Base-by-base conservation (phyloP, 2,888 invertebrate species). In the Malacosoma neustria region DNA sequence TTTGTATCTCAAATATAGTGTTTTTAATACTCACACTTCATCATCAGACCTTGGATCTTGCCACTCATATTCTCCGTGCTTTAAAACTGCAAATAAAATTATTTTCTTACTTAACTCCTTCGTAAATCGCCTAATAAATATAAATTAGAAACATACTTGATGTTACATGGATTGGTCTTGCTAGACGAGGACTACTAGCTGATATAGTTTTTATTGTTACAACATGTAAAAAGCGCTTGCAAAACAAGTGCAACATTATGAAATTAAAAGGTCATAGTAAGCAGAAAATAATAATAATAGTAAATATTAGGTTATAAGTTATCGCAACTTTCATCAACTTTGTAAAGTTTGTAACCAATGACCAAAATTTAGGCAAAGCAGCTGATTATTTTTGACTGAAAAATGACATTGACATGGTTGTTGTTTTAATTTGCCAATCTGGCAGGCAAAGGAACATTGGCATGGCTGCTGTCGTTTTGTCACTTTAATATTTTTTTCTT, bases 21-120 rank as follows among this genome's bases (percentile, higher is more conserved):
- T n/a, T n/a, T n/a, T 7, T 2, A 11, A 9, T 33, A 87, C 92
- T 89, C 87, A 97, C 96, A 97, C 89, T 89, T 98, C 96, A 54
- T 94, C 93, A 57, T 94, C 93, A 1, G 93, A 92, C 73, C 94
- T 94, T 3, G 98, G 96, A 72, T 98, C 96, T 75, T 95, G 89
- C 92, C 92, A 94, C 84, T 98, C 98, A 71, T 92, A 97, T 80
- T 93, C 93, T n/a, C 93, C 93, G 61, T 93, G 93, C 37, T 52
- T 62, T 45, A 87, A 55, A 47, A 59, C 91, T 91, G 57, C 37
- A 81, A 84, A 43, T 38, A 49, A 15, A 38, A 45, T 42, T 43
- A 32, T 32, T 7, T 13, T 32, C 14, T 1, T 12, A 33, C n/a
- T 29, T 12, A 32, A 22, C 22, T 22, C 5, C 7, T 7, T 22